Evolutionary conservation across 2,888 invertebrate genomes (phyloP).

Genomic region (Amphimallon solstitiale): DNA sequence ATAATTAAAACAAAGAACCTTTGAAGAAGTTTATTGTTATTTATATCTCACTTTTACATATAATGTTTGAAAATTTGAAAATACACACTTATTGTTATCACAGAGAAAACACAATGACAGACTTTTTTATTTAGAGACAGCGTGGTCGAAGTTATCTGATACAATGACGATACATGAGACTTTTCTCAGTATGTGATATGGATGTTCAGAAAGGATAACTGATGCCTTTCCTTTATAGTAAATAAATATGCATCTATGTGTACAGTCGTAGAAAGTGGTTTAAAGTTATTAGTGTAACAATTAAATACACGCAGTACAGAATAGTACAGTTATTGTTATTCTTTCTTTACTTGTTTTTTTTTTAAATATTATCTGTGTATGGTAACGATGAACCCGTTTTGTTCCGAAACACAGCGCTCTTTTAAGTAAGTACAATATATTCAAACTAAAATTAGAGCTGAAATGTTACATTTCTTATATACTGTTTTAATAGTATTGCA

Average conservation of each 20-base stretch:
- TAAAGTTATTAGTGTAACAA: too few relatives aligned
- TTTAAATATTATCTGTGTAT: conserved; percentile 30
- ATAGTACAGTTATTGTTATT: background rate
- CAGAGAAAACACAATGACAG: conserved; percentile 50
- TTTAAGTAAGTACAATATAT: conserved; percentile 32
- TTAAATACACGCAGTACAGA: too few relatives aligned
- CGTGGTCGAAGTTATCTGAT: conserved; percentile 33
- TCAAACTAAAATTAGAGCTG: conserved; percentile 14
- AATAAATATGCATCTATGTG: background rate
- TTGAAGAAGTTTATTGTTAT: conserved; percentile 28
- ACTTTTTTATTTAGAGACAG: conserved; percentile 32
- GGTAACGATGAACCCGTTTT: conserved; percentile 43
- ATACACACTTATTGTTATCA: conserved; percentile 48
- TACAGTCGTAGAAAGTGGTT: background rate
- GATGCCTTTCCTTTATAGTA: conserved; percentile 19
- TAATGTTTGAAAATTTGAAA: conserved; percentile 40
- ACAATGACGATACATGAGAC: conserved; percentile 34
- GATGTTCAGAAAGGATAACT: conserved; percentile 2
- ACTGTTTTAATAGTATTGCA: background rate
- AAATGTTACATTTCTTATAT: background rate
- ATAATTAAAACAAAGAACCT: conserved; percentile 6
- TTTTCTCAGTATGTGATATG: conserved; percentile 25
- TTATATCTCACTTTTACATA: conserved; percentile 26
- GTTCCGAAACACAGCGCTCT: conserved; percentile 43
- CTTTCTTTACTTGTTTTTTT: conserved; percentile 7